Base-by-base conservation (phyloP, 2,113 vertebrate species). In the Pseudonaja textilis region DNA sequence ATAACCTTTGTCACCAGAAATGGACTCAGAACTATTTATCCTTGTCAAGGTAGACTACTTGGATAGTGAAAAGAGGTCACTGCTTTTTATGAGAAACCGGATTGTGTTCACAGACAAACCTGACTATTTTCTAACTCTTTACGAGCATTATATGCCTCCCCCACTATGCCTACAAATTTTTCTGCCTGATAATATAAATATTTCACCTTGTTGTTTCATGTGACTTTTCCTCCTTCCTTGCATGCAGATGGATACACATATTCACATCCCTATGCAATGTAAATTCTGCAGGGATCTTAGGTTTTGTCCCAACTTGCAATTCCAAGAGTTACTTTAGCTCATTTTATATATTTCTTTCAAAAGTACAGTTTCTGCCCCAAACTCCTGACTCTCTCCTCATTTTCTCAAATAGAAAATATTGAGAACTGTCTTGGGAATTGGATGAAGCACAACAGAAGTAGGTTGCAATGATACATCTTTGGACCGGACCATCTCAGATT, bases 41-140 rank as follows among this genome's bases (percentile, higher is more conserved):
- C 20, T 39, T 90, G 34, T 9, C 85, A 81, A 0, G 59, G 1
- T 34, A 18, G 50, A 8, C 1, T 45, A 88, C 94, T 22, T 3
- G 87, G 10, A 95, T 85, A 93, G n/a, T 59, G 54, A 47, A 59
- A 42, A 74, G 90, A 88, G 61, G 61, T 88, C 52, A 88, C 42
- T 50, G 54, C 45, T 91, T 45, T 59, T 93, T 91, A 59, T 39
- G 42, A 85, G 61, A 59, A 93, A 89, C 42, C 6, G 3, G 86
- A 12, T 90, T 39, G 42, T 89, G 42, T 56, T 91, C 86, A 85
- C 42, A 42, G 64, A 10, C 85, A 56, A 45, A 57, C 4, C 18
- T 69, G 90, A 86, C 23, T 45, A 89, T 91, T 93, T 89, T 91
- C 64, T 56, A 89, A 81, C 86, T 64, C 87, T 59, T 91, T 87